Evolutionary conservation across 2,113 vertebrate genomes (phyloP).

Genomic region (Sigmodon hispidus): DNA sequence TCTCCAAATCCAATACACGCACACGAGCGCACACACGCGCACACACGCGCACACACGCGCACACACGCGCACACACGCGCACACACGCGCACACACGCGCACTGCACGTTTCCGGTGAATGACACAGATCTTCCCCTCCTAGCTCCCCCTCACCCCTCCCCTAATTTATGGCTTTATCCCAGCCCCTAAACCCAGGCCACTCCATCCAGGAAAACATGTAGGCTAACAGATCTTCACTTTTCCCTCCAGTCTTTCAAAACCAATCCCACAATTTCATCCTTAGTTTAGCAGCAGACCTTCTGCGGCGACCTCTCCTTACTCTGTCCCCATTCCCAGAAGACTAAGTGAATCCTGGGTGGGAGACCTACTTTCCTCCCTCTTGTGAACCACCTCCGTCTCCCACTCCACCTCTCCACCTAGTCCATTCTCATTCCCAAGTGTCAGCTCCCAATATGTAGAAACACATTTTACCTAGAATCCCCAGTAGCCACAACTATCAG

Average conservation of each 20-base stretch:
- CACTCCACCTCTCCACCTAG: background rate
- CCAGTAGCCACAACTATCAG: background rate
- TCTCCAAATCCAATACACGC: background rate
- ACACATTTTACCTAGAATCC: background rate
- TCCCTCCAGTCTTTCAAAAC: background rate
- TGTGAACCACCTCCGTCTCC: background rate
- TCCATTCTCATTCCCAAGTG: background rate
- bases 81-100: too few species aligned
- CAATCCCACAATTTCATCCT: background rate
- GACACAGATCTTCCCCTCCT: background rate
- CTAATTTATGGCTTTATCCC: background rate
- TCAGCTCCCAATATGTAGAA: background rate
- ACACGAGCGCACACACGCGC: too few species aligned
- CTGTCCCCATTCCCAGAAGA: background rate
- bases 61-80: too few species aligned
- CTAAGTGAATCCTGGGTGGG: too few species aligned
- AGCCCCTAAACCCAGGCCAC: background rate
- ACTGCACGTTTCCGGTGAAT: background rate
- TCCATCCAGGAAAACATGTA: background rate
- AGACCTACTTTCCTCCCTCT: background rate
- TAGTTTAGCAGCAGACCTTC: background rate
- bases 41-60: too few species aligned
- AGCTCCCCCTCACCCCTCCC: background rate
- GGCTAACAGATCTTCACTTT: background rate
- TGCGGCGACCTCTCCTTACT: background rate